Base-by-base conservation (phyloP, 2,888 invertebrate genomes). In the Cyclophora albipunctata region DNA sequence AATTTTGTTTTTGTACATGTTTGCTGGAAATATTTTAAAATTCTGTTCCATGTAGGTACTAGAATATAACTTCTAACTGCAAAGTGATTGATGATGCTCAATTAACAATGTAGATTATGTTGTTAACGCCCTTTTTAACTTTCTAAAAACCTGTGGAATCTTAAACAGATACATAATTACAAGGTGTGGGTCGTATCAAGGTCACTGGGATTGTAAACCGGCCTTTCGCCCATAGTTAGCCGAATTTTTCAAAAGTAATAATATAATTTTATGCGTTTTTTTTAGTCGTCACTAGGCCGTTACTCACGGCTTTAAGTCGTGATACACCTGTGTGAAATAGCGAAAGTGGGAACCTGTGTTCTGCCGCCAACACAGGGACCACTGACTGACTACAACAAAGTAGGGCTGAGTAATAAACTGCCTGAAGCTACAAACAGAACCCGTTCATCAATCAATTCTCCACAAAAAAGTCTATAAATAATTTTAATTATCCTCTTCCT, bases 301-400 rank as follows among this genome's bases (percentile, higher is more conserved):
- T 55, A 58, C 52, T 54, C 48, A 37, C 43, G 20, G 20, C 20
- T 20, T 20, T 61, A 60, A 53, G 55, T 60, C 58, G 49, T 60
- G 49, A 54, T 58, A 65, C 60, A 20, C 20, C 20, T 5, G 37
- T 5, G 37, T 37, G 54, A 64, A 66, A 64, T 5, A 78, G 81
- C 82, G 84, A 84, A 84, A 84, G 84, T 83, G 76, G 37, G 37
- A 37, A 37, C 37, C 5, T 37, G 37, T 37, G 5, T 5, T 37
- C 4, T 37, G 0, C 5, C 37, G 37, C 37, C 37, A 37, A 37
- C 37, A 5, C 37, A 37, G 5, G 20, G 20, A 20, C 20, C 20
- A 20, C 20, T 37, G 37, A 5, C 5, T 37, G 5, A 37, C 37
- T 37, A 5, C 37, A 20, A 5, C 37, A 37, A 37, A 37, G 37